Conservation (phyloP, 1,140 invertebrate genomes). For the Euura saliciscinereae region DNA sequence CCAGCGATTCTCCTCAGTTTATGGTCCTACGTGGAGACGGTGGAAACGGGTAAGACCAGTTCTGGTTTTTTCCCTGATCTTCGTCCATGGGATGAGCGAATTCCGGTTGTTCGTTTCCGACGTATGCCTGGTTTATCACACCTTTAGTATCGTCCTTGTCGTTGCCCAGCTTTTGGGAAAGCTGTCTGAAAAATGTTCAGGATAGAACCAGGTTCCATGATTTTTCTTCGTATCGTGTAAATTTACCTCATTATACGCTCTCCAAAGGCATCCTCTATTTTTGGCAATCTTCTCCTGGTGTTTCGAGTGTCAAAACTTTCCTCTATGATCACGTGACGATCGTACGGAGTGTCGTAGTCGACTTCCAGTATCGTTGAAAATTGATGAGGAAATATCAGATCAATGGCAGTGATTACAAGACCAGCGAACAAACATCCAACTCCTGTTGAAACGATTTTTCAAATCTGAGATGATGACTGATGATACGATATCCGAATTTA, state of each 20-base stretch:
- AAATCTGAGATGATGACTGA: too few species aligned
- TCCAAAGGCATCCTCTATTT: constrained; percentile 53
- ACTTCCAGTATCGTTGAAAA: constrained; percentile 93
- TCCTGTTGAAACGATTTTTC: constrained; percentile 62
- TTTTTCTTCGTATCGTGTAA: background rate
- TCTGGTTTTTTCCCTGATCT: constrained; percentile 38
- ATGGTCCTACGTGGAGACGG: constrained; percentile 38
- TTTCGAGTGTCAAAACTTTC: constrained; percentile 80
- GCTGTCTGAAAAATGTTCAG: constrained; percentile 40
- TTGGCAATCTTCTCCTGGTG: constrained; percentile 66
- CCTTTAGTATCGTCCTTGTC: constrained; percentile 37
- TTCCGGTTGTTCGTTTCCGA: constrained; percentile 44
- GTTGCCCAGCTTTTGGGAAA: constrained; percentile 48
- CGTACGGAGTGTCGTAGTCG: constrained; percentile 93
- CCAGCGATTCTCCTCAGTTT: constrained; percentile 7
- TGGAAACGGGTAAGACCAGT: constrained; percentile 57
- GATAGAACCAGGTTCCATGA: too few species aligned
- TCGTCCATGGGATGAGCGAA: constrained; percentile 35
- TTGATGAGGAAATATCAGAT: constrained; percentile 86
- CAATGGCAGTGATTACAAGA: constrained; percentile 78
- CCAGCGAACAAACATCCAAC: constrained; percentile 76
- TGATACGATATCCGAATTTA: too few species aligned
- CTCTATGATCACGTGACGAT: constrained; percentile 89
- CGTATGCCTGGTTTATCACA: constrained; percentile 50
- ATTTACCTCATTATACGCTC: constrained; percentile 50